Evolutionary conservation across 2,113 vertebrate species (phyloP), one percentile per base, ranked within the genome.

Genomic region (Motacilla tschutschensis): DNA sequence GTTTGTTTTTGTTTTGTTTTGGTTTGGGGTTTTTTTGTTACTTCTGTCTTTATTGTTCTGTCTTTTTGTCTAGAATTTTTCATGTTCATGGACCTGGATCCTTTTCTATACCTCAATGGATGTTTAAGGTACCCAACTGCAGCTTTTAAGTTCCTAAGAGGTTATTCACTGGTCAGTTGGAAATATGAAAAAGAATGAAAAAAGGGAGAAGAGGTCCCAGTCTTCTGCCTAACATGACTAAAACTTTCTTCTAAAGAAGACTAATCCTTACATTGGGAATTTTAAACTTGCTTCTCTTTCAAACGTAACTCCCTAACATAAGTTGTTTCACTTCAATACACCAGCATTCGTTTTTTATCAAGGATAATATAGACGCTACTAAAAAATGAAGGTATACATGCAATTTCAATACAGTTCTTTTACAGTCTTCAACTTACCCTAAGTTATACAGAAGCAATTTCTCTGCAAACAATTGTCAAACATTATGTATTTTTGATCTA

Each of bases 181-280:
- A 83, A 73, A 40, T n/a, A 54, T 12, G 17, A 67, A 24, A 31
- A 79, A 17, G 60, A 72, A 31, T n/a, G 1, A 24, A 35, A 13
- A 66, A 35, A 14, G 0, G 2, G 1, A 5, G 47, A 35, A 3
- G 4, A 48, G 0, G 5, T 66, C 5, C 6, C 33, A 10, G 33
- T 63, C 6, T 76, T 54, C n/a, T 40, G 10, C 19, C 16, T 72
- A 41, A 26, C 2, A 55, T 15, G 12, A 47, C 5, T 19, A 2
- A 72, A 75, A 54, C 4, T 36, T 26, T 58, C 2, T 48, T 87
- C 24, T 70, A 21, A 66, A 62, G 10, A 67, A 64, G 15, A 62
- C 53, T 57, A 74, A 46, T 62, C 21, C 5, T 13, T 48, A 58
- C 9, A 53, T 2, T 28, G 12, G 8, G 11, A 71, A 63, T 79